Conservation (phyloP, 2,113 vertebrate species). For the Sarotherodon lohbergeri region DNA sequence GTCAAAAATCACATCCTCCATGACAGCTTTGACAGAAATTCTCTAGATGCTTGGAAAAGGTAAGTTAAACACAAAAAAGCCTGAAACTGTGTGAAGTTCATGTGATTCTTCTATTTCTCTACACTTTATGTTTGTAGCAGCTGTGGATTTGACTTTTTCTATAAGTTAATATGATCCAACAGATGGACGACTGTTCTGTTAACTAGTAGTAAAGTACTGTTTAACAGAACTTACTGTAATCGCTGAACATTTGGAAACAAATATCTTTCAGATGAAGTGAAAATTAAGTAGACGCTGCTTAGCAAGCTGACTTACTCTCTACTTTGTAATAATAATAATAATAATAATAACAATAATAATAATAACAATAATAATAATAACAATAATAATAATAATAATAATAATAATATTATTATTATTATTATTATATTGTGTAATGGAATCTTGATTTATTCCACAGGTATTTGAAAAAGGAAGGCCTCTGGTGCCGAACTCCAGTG, state of each 20-base stretch:
- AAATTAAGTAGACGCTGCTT: too few species aligned
- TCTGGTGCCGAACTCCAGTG: not conserved
- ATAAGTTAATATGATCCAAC: too few species aligned
- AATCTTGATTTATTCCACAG: not conserved
- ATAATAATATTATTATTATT: not conserved
- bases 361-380: not conserved
- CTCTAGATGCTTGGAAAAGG: not conserved
- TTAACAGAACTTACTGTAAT: too few species aligned
- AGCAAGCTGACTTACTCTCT: not conserved
- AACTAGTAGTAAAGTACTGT: too few species aligned
- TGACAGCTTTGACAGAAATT: not conserved
- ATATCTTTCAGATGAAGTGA: too few species aligned
- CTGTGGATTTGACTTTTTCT: too few species aligned
- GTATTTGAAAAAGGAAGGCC: not conserved
- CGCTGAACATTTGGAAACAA: too few species aligned
- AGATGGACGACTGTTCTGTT: too few species aligned
- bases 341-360: fast-evolving
- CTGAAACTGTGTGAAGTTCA: not conserved
- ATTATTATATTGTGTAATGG: not conserved
- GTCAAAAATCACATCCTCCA: not conserved
- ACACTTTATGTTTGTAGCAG: not conserved
- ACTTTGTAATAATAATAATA: not conserved
- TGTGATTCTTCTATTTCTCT: not conserved
- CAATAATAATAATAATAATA: fast-evolving
- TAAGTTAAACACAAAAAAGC: not conserved